phyloP scores from a whole-genome alignment of 2,113 vertebrate species.

The Anthoscopus minutus region DNA sequence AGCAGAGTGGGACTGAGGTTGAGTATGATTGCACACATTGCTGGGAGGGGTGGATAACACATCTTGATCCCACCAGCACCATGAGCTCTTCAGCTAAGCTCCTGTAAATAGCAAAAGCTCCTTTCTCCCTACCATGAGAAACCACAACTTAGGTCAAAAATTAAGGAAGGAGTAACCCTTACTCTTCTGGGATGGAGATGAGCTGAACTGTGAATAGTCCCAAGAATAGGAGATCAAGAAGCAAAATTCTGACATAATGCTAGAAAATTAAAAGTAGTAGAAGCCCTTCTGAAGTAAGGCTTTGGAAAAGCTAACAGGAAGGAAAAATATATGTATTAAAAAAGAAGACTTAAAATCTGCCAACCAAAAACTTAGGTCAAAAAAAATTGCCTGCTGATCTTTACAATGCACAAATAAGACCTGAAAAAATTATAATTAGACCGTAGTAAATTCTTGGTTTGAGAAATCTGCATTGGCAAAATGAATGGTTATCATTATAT shows the following conservation, averaged over 20 bases:
- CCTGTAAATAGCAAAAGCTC: background rate
- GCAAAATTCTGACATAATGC: background rate
- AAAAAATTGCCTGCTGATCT: background rate
- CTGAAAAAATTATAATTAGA: constrained; percentile 21
- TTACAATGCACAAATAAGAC: background rate
- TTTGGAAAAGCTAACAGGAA: background rate
- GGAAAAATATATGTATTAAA: background rate
- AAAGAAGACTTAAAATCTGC: background rate
- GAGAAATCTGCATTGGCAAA: background rate
- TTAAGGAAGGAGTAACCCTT: background rate
- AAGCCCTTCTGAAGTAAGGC: background rate
- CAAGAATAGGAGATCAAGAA: background rate
- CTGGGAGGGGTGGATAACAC: background rate
- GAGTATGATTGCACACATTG: fast-evolving
- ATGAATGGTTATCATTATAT: background rate
- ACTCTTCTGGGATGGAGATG: background rate
- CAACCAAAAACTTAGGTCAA: background rate
- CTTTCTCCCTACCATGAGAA: background rate
- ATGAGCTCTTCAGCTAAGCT: background rate
- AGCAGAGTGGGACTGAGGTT: background rate
- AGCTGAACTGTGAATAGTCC: background rate
- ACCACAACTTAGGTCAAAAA: too few species aligned
- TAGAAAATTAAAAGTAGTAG: background rate
- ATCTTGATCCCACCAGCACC: background rate
- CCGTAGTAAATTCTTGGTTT: background rate